Percentiles rank a stretch among this genome's conserved stretches.
These are phyloP conservation scores for Rhynchotus rufescens DNA, from an alignment of 2,797 vertebrate species.

Conservation along the genomic window DNA sequence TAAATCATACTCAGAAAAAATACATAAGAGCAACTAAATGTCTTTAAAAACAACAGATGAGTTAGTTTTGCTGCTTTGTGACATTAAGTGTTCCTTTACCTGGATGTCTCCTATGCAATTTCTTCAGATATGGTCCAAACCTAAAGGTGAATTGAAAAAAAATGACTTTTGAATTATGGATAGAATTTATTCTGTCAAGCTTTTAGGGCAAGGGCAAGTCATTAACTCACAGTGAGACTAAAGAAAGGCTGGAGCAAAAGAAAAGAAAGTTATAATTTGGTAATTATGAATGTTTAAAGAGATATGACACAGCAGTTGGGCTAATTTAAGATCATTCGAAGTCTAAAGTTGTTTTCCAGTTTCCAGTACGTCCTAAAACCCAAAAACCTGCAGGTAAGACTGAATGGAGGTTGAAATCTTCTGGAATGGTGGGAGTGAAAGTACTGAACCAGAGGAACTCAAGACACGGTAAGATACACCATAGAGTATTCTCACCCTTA, in stretches of 20 bases:
- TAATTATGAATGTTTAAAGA: background rate
- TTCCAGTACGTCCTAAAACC: background rate
- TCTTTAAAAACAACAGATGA: background rate
- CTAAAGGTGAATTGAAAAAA: background rate
- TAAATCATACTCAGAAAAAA: background rate
- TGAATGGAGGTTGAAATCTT: background rate
- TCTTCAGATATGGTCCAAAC: background rate
- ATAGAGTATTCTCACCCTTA: background rate
- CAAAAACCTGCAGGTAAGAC: background rate
- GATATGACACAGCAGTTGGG: background rate
- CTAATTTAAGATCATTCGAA: background rate
- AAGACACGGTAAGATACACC: background rate
- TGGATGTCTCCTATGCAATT: background rate
- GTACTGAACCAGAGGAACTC: background rate
- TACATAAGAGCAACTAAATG: background rate
- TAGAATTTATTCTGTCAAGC: background rate
- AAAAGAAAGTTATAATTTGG: background rate
- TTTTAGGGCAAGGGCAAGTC: background rate
- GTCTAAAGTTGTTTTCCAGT: background rate
- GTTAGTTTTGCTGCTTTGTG: background rate
- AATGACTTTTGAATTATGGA: background rate
- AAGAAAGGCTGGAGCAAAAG: background rate
- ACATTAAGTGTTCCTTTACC: background rate
- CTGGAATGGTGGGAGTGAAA: background rate
- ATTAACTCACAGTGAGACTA: background rate